Evolutionary conservation across 2,113 vertebrate species (phyloP), one percentile per base, ranked within the genome.

Genomic region (Oryzias curvinotus): DNA sequence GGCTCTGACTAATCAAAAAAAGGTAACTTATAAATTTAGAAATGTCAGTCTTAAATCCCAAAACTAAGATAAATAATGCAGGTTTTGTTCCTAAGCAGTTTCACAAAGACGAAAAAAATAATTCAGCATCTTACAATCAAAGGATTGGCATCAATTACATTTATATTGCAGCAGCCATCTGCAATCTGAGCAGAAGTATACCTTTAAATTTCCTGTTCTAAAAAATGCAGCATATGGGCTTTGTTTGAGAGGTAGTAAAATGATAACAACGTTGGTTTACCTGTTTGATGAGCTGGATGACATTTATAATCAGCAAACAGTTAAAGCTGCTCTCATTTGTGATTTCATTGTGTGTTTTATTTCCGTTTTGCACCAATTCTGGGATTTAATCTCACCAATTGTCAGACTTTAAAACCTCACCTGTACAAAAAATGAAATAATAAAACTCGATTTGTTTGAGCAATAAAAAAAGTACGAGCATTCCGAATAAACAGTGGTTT

Each of bases 131-230:
- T 2, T 63, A 45, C 48, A 69, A 28, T 60, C 36, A 73, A 56
- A 49, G 30, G 54, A 62, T 70, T 46, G 54, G 26, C 73, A 74
- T 41, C 25, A 66, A 55, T 77, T 69, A 52, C 17, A 30, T 62
- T 65, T 73, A 65, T 79, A 69, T 71, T 67, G 48, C 51, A 43
- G 23, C 14, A 5, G 36, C 45, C 61, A 52, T 1, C 14, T 1
- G 1, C 18, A 23, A 23, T 17, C 1, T 77, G 7, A 81, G 45
- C 43, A 75, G 44, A 25, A 36, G 43, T 14, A 43, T 54, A 46
- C 28, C 54, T 60, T 85, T 78, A 71, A 83, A 87, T 85, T 82
- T 87, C 82, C 81, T 80, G 54, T 60, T 67, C 46, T 23, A 53
- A 62, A 73, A 62, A 75, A 66, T 59, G 51, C 51, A 46, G 2